Percentiles rank a stretch among this genome's conserved stretches.
phyloP scores from a whole-genome alignment of 2,888 invertebrate genomes.

The Sarcophaga variegata region DNA sequence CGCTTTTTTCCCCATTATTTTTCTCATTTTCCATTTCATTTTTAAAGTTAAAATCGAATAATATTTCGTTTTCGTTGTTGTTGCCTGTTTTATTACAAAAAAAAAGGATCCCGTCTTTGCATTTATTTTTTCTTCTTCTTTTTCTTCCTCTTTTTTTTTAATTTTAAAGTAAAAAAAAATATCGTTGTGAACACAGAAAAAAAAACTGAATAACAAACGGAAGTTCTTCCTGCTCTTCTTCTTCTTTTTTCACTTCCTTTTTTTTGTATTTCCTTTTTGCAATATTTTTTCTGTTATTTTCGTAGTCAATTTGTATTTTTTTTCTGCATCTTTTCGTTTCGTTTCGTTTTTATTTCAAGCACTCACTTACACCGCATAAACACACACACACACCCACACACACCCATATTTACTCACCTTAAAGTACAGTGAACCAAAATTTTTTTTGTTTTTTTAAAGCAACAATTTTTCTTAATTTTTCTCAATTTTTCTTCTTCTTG shows the following conservation, averaged over 20 bases:
- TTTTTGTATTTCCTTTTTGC: neutral
- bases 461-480: conserved; percentile 50
- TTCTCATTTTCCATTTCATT: conserved; percentile 28
- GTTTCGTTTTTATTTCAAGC: conserved; percentile 37
- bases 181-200: conserved; percentile 27
- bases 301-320: neutral
- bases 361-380: conserved; percentile 34
- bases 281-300: conserved; percentile 25
- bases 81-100: neutral
- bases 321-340: conserved; percentile 15
- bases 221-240: conserved; percentile 45
- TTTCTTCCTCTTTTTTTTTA: conserved; percentile 23
- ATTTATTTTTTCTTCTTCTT: conserved; percentile 8
- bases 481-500: neutral
- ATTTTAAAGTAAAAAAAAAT: conserved; percentile 52
- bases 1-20: conserved; percentile 39
- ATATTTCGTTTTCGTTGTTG: conserved; percentile 33
- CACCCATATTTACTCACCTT: conserved; percentile 14
- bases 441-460: conserved; percentile 53
- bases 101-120: neutral
- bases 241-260: conserved; percentile 14
- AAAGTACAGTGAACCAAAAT: conserved; percentile 58
- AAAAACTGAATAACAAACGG: conserved; percentile 51
- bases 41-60: conserved; percentile 61
- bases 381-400: neutral